These are phyloP conservation scores for Holacanthus passer DNA, from an alignment of 2,113 vertebrate species.

Conservation along the genomic window DNA sequence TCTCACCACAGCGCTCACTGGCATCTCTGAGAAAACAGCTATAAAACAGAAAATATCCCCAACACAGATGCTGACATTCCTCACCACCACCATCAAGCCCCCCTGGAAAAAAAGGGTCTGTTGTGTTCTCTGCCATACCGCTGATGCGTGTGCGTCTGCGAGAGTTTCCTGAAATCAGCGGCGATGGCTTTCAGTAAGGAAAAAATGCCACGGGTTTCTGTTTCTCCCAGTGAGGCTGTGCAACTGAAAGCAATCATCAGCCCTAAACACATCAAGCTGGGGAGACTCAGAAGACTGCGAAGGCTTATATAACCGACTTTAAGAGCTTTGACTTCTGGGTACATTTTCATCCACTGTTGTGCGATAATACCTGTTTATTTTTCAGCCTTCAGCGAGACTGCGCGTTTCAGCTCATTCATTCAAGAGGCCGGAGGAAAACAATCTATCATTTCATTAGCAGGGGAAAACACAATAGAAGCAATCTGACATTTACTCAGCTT, in stretches of 20 bases:
- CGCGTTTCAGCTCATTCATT: slow-evolving; percentile 28
- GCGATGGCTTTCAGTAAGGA: slow-evolving; percentile 52
- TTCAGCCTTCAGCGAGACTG: slow-evolving; percentile 8
- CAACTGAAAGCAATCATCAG: slow-evolving; percentile 77
- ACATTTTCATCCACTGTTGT: slow-evolving; percentile 57
- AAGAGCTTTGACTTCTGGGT: slow-evolving; percentile 54
- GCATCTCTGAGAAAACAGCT: slow-evolving; percentile 67
- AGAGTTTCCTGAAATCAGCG: slow-evolving; percentile 64
- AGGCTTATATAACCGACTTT: slow-evolving; percentile 66
- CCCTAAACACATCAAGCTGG: slow-evolving; percentile 65
- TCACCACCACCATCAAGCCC: slow-evolving; percentile 42
- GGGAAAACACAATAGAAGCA: slow-evolving; percentile 16
- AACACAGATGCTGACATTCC: slow-evolving; percentile 71
- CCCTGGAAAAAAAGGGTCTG: slow-evolving; percentile 35
- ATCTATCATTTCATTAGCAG: slow-evolving; percentile 33
- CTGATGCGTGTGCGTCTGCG: slow-evolving; percentile 47
- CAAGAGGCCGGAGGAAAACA: background rate
- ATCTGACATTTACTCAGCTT: slow-evolving; percentile 31
- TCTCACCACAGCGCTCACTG: slow-evolving; percentile 64
- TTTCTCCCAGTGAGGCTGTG: slow-evolving; percentile 49
- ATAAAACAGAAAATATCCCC: slow-evolving; percentile 68
- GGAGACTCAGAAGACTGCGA: slow-evolving; percentile 50
- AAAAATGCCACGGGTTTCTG: slow-evolving; percentile 61
- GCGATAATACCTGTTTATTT: slow-evolving; percentile 53
- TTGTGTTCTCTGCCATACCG: slow-evolving; percentile 53